Evolutionary conservation across 2,113 vertebrate genomes (phyloP), one percentile per base, ranked within the genome.

Genomic region (Macquaria ambigua): DNA sequence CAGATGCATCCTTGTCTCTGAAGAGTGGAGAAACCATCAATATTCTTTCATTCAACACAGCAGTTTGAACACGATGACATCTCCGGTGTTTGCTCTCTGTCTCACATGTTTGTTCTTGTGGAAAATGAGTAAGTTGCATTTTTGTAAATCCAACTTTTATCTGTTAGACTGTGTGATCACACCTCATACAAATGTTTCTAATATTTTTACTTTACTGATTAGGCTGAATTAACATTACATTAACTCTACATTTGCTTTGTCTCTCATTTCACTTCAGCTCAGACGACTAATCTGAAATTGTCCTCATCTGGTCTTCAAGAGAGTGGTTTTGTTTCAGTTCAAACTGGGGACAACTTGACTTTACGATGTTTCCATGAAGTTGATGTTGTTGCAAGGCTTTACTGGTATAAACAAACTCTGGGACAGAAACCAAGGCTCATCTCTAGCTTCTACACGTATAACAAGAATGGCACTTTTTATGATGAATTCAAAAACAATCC

Each of bases 331-430:
- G 4, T 79, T 18, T 82, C 82, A 21, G 77, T 23, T 0, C 10
- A 81, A 28, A 41, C 53, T 63, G 85, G 90, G 3, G 81, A 88
- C 9, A 18, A 25, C 1, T 39, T 86, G n/a, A 70, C 74, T 23
- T 31, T 91, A 2, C 4, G 1, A 10, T 89, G 87, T 69, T 28
- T 56, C 23, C 28, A 55, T 14, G 14, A 37, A 10, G 8, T 5
- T 9, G 4, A n/a, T 4, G 3, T 12, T 3, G 0, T n/a, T 9
- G 2, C 48, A 25, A 48, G 31, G 46, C 21, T 77, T 55, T 81
- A 69, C 77, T 92, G 89, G 89, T 91, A 64, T 14, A 90, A 91
- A 46, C 91, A 93, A 78, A 53, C n/a, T 34, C 7, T 75, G 3
- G 90, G 90, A 80, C 37, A 81, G 23, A 79, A 74, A 48, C 89